Base-by-base conservation (phyloP, 2,888 invertebrate species). In the Quadroppia sp. region DNA sequence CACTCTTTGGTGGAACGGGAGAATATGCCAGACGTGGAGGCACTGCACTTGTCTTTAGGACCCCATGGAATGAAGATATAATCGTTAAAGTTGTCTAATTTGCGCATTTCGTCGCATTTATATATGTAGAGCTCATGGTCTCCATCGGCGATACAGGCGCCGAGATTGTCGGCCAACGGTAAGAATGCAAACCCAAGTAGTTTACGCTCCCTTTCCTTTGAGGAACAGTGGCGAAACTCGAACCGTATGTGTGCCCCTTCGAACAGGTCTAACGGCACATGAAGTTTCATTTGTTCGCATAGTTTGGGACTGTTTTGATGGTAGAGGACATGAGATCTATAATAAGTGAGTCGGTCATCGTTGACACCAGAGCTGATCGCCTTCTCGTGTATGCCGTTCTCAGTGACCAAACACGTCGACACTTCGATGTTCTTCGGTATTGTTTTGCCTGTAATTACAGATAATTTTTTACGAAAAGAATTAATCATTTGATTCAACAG, bases 371-470 rank as follows among this genome's bases (percentile, higher is more conserved):
- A 90, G 87, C 89, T 91, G 71, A 95, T 87, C 79, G 92, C 93
- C 76, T 89, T 88, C 89, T 90, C 81, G 53, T 78, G 78, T 81
- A 79, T 75, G 78, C 94, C 94, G 72, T 89, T 88, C 72, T 77
- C 86, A 81, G 93, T 92, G 78, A 92, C 85, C 0, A 93, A 89
- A 72, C 88, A 85, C 75, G 93, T 88, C 0, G 90, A 89, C 0
- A 94, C 92, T 82, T 95, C 89, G 20, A 97, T 92, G 83, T 96
- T 96, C 82, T 94, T 95, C 0, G 92, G 92, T 0, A 94, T 92
- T 50, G 92, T 92, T 82, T 95, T 95, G 30, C 73, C 73, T 73
- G 20, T 3, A 30, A 50, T 45, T 42, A 40, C 17, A 23, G 36
- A 7, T 9, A 36, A 36, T 4, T 36, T 4, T 36, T 36, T 36